Evolutionary conservation across 2,797 vertebrate genomes (phyloP).

Genomic region (Ciconia nigra): DNA sequence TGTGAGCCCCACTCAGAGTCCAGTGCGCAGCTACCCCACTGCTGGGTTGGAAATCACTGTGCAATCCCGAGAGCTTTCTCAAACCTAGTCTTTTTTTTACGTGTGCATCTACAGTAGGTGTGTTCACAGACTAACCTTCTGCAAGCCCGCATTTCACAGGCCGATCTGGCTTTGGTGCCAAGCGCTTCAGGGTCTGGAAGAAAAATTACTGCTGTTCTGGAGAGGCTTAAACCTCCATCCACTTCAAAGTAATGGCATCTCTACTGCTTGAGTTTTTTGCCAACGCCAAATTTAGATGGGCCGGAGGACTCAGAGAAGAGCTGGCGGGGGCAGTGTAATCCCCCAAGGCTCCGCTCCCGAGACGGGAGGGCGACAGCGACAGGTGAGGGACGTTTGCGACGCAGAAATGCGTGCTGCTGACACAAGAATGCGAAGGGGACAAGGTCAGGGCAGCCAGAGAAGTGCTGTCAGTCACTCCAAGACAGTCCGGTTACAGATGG

Average conservation of each 20-base stretch:
- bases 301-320: background rate
- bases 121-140: background rate
- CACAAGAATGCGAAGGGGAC: background rate
- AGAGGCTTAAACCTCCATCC: background rate
- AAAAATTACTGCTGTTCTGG: background rate
- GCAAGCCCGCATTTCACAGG: background rate
- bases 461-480: background rate
- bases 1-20: background rate
- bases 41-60: rapidly evolving
- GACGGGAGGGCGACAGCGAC: constrained; percentile 1
- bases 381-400: background rate
- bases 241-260: background rate
- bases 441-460: background rate
- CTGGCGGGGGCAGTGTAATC: background rate
- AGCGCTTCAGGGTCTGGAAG: background rate
- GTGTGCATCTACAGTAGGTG: rapidly evolving
- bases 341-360: background rate
- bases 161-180: background rate
- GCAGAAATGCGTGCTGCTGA: background rate
- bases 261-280: background rate
- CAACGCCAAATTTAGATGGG: background rate
- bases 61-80: background rate
- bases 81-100: background rate
- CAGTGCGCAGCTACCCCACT: rapidly evolving
- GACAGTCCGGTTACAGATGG: background rate